Conservation (phyloP, 2,888 invertebrate genomes). For the Hipparchia sbordonii region DNA sequence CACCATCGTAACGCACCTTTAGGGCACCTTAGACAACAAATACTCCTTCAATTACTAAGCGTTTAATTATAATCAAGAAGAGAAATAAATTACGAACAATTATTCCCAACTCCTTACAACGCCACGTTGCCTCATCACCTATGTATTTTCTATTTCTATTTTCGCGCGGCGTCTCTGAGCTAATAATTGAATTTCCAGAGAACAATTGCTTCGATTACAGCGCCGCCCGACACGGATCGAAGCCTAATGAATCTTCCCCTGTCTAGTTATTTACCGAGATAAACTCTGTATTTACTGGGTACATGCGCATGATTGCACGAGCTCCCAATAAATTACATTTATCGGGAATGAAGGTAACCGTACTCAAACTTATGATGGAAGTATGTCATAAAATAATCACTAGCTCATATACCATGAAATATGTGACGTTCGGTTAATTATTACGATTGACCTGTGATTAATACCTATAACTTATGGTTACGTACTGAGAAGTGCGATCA, state of each 20-base stretch:
- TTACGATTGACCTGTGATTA: too few relatives aligned
- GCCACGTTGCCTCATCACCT: conserved; percentile 62
- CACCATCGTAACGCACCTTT: conserved; percentile 3
- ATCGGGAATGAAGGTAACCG: conserved; percentile 53
- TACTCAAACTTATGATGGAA: conserved; percentile 42
- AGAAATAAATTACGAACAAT: conserved; percentile 73
- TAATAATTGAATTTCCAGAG: conserved; percentile 80
- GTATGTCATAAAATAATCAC: conserved; percentile 36
- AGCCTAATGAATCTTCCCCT: conserved; percentile 81
- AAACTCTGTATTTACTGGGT: conserved; percentile 77
- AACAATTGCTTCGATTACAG: conserved; percentile 82
- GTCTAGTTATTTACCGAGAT: conserved; percentile 81
- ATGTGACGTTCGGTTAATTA: too few relatives aligned
- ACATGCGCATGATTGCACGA: conserved; percentile 81
- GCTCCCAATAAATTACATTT: conserved; percentile 78
- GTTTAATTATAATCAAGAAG: conserved; percentile 72
- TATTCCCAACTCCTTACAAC: conserved; percentile 73
- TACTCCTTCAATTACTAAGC: conserved; percentile 41
- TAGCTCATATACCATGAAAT: too few relatives aligned
- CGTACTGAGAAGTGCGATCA: too few relatives aligned
- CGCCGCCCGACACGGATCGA: conserved; percentile 74
- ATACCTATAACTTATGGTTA: too few relatives aligned
- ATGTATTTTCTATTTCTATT: conserved; percentile 48
- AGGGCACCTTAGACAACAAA: conserved; percentile 38
- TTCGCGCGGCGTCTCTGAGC: conserved; percentile 60